Conservation (phyloP, 2,797 vertebrate genomes). For the Menidia menidia region DNA sequence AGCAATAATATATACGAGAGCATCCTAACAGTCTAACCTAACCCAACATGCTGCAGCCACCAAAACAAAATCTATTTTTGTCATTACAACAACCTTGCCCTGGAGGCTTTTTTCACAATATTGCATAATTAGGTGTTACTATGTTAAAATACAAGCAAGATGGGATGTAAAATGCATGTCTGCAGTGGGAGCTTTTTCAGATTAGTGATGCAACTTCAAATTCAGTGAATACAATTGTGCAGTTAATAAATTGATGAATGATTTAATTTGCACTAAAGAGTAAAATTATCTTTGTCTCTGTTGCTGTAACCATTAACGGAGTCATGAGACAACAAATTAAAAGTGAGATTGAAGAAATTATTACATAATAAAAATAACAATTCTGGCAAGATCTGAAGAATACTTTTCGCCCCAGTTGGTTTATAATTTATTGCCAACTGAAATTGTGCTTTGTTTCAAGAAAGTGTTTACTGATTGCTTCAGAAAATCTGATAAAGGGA, state of each 20-base stretch:
- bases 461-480: conserved; percentile 34
- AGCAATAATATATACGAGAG: conserved; percentile 41
- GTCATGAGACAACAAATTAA: conserved; percentile 44
- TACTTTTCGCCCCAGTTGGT: conserved; percentile 19
- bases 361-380: conserved; percentile 4
- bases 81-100: conserved; percentile 8
- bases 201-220: conserved; percentile 21
- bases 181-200: background rate
- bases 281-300: conserved; percentile 27
- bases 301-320: conserved; percentile 26
- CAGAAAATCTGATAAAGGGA: conserved; percentile 16
- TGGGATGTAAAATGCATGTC: background rate
- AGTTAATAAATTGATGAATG: conserved; percentile 35
- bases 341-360: conserved; percentile 35
- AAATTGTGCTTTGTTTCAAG: conserved; percentile 25
- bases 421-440: conserved; percentile 36
- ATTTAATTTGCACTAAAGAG: conserved; percentile 20
- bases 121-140: conserved; percentile 13
- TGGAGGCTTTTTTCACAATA: conserved; percentile 12
- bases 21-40: background rate
- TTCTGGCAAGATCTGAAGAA: conserved; percentile 18
- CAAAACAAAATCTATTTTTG: conserved; percentile 24
- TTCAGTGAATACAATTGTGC: background rate
- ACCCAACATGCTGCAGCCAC: conserved; percentile 1
- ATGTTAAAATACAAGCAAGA: background rate